Base-by-base conservation (phyloP, 2,113 vertebrate species). In the Ceyx melanurus region DNA sequence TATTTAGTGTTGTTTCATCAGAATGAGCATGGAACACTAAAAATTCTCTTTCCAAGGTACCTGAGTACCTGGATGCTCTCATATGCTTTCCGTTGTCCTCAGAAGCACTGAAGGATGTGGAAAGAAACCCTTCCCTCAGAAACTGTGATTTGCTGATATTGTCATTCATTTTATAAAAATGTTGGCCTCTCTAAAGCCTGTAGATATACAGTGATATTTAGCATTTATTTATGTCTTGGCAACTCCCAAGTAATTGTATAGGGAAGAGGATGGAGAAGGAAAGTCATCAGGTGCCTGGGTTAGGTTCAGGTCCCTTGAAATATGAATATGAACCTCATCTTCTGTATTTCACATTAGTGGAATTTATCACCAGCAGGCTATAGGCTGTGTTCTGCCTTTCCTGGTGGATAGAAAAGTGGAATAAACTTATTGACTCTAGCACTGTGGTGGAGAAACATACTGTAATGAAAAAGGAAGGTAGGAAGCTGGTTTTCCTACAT, bases 221-320 rank as follows among this genome's bases (percentile, higher is more conserved):
- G 6, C 6, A 40, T 61, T 73, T 62, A 26, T 60, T 77, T 68
- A 13, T 25, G 26, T 33, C 16, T 65, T 46, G 11, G 31, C 14
- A 56, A 1, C 18, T 46, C 17, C 17, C 19, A 61, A 73, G n/a
- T 48, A 6, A 37, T 8, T 0, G 0, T 12, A 45, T 56, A 33
- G 25, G 21, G 53, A 74, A 13, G 21, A 43, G 0, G 1, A 42
- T 28, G 51, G 9, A 60, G 20, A 42, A 60, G 9, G 22, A 64
- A 67, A 40, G 12, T 50, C 2, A 2, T 22, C 31, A 42, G 40
- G 23, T 82, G 8, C 5, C 6, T 5, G 11, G 12, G 18, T 15
- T 74, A 17, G 18, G 15, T 26, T 50, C 28, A 70, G 28, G 26
- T 46, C 62, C 3, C 0, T 60, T 16, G 57, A 19, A 54, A 10